Evolutionary conservation across 2,888 invertebrate species (phyloP), one percentile per base, ranked within the genome.

Genomic region (Lycaena phlaeas): DNA sequence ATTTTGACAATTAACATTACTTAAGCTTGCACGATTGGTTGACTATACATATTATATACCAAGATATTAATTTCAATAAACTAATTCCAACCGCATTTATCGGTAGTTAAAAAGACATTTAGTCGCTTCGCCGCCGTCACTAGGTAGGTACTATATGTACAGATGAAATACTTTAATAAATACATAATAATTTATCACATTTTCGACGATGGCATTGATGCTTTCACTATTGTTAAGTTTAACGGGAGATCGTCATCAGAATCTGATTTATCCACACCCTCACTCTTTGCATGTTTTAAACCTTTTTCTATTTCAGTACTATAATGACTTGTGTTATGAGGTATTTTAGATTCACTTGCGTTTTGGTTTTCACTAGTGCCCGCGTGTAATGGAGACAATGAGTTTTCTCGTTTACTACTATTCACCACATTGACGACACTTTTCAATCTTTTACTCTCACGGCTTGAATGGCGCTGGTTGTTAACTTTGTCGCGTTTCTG

Each of bases 381-480:
- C 4, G 12, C 18, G 12, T 3, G 15, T 25, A 30, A 9, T 18
- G 38, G 25, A 11, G 37, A 39, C 27, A 27, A 36, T 6, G 40
- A 38, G 31, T 40, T 41, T 12, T 43, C 22, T 38, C 18, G 50
- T 48, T 22, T 22, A 22, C 26, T 54, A 44, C 52, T 53, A 45
- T 60, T 61, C 50, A 77, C 67, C 42, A 75, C 69, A 50, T 64
- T 74, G 28, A 81, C 77, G 44, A 81, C 78, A 59, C 81, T 81
- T 54, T 57, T 73, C 67, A 82, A 74, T 66, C 71, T 72, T 67
- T 56, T 76, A 41, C 43, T 65, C 54, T 70, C 70, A 50, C 67
- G 64, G 38, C 50, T 54, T 27, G 43, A 15, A 12, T 51, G 54
- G 47, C 53, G 36, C 30, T 47, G 41, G 45, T 56, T 43, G 9